Evolutionary conservation across 2,113 vertebrate species (phyloP).

Genomic region (Osmerus mordax): DNA sequence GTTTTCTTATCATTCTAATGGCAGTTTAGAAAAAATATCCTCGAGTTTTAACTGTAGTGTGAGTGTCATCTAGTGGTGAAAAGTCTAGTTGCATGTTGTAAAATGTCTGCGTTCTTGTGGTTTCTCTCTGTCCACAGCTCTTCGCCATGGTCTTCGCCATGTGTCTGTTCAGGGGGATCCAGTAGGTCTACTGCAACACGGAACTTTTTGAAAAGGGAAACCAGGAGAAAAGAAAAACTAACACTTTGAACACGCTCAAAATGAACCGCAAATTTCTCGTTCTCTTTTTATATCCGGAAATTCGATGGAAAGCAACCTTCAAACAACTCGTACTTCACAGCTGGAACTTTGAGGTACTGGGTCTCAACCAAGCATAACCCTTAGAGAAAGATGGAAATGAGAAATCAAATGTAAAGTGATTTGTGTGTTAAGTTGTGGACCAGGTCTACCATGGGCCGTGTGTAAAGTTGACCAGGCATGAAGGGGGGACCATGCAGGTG

Average conservation of each 20-base stretch:
- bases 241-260: conserved; percentile 40
- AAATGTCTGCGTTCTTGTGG: neutral
- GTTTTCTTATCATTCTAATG: no score
- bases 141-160: conserved; percentile 95
- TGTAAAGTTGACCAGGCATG: conserved; percentile 44
- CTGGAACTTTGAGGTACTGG: conserved; percentile 87
- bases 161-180: conserved; percentile 95
- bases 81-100: no score
- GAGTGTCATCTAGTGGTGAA: no score
- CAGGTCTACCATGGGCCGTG: conserved; percentile 57
- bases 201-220: conserved; percentile 64
- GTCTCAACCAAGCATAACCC: conserved; percentile 54
- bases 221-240: conserved; percentile 45
- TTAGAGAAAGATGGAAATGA: conserved; percentile 32
- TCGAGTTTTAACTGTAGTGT: no score
- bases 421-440: conserved; percentile 60
- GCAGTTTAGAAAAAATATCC: no score
- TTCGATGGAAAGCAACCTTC: conserved; percentile 51
- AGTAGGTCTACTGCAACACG: conserved; percentile 67
- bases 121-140: conserved; percentile 69
- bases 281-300: conserved; percentile 70
- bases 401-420: conserved; percentile 55
- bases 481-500: conserved; percentile 36
- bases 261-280: conserved; percentile 61
- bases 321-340: conserved; percentile 83